These are phyloP conservation scores for Lepidostoma basale DNA, from an alignment of 1,140 invertebrate species.

Conservation along the genomic window DNA sequence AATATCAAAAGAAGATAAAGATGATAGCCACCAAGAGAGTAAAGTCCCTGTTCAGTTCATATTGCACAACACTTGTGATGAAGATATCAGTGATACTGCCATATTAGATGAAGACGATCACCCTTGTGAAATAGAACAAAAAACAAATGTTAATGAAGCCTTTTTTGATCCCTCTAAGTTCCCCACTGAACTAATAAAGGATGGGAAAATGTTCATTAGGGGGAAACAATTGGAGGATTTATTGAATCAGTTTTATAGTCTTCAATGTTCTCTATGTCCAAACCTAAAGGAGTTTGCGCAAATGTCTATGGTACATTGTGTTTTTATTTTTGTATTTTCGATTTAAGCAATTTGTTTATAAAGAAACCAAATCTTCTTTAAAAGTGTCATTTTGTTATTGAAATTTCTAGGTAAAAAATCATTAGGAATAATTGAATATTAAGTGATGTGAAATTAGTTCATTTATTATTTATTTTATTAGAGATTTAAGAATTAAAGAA, in stretches of 20 bases:
- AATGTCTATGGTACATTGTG: not conserved
- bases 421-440: not conserved
- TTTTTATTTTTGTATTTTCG: not conserved
- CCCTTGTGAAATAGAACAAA: not conserved
- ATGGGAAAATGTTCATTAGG: slow-evolving; percentile 37
- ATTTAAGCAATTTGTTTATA: not conserved
- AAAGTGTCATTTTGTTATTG: too few species aligned
- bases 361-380: too few species aligned
- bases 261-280: slow-evolving; percentile 30
- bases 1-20: not conserved
- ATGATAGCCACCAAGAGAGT: not conserved
- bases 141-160: not conserved
- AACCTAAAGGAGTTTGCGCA: slow-evolving; percentile 12
- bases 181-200: slow-evolving; percentile 34
- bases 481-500: too few species aligned
- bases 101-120: too few species aligned
- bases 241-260: slow-evolving; percentile 36
- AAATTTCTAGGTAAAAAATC: not conserved
- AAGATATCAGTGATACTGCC: too few species aligned
- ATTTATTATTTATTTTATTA: too few species aligned
- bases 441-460: not conserved
- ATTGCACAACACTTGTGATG: too few species aligned
- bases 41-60: not conserved
- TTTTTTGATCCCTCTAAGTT: slow-evolving; percentile 9
- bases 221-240: slow-evolving; percentile 22